Percentiles rank a stretch among this genome's conserved stretches.
phyloP scores from a whole-genome alignment of 2,113 vertebrate species.

The Zosterops pallidus region DNA sequence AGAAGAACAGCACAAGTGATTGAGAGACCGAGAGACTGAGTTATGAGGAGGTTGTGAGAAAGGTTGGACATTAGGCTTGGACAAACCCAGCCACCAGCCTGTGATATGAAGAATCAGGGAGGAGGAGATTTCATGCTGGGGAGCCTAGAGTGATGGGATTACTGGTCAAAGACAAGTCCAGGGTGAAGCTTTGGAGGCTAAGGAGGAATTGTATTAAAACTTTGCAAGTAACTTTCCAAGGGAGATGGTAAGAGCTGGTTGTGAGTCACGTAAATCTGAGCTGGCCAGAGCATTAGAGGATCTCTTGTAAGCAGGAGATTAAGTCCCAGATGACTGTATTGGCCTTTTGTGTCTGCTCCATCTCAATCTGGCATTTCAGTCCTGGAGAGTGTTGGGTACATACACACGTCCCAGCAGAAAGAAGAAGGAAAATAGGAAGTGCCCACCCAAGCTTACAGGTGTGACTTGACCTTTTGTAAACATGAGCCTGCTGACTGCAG shows the following conservation, averaged over 20 bases:
- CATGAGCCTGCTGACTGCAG: not conserved
- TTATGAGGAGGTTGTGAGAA: slow-evolving; percentile 11
- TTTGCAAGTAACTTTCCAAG: not conserved
- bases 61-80: not conserved
- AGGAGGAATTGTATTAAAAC: not conserved
- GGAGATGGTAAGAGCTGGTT: not conserved
- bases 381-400: not conserved
- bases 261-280: not conserved
- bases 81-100: not conserved
- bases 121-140: not conserved
- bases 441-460: not conserved
- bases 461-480: not conserved
- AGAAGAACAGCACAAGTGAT: not conserved
- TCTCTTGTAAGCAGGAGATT: not conserved
- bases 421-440: not conserved
- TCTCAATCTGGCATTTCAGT: not conserved
- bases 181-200: not conserved
- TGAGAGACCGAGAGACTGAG: slow-evolving; percentile 6
- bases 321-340: not conserved
- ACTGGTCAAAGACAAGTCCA: not conserved
- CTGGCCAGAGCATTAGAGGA: not conserved
- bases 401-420: rapidly evolving
- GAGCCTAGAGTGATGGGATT: not conserved
- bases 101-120: not conserved
- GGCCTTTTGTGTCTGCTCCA: not conserved